These are phyloP conservation scores for Aspiorhynchus laticeps DNA, from an alignment of 2,113 vertebrate species.

Conservation along the genomic window DNA sequence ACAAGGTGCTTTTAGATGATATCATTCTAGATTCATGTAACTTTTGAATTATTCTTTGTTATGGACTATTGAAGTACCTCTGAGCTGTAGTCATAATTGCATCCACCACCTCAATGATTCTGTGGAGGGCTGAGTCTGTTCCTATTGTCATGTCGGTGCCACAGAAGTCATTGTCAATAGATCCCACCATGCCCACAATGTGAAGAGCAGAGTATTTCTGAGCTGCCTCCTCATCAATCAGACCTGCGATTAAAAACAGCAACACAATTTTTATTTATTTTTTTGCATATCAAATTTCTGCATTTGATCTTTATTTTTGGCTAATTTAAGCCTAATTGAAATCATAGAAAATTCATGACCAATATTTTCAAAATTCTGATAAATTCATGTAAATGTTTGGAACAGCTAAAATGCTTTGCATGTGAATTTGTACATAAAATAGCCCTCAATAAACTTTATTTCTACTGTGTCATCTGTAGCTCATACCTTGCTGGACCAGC, in stretches of 20 bases:
- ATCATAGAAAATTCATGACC: background rate
- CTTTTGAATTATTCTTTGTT: background rate
- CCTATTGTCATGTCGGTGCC: constrained; percentile 99
- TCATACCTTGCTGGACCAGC: constrained; percentile 79
- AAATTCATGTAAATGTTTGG: background rate
- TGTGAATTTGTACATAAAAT: background rate
- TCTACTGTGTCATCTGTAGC: background rate
- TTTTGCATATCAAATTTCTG: too few species aligned
- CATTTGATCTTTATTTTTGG: background rate
- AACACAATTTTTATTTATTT: too few species aligned
- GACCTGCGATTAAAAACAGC: constrained; percentile 69
- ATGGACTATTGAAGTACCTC: constrained; percentile 76
- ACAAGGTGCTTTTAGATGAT: background rate
- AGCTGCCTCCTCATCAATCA: constrained; percentile 78
- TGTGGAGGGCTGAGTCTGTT: constrained; percentile 93
- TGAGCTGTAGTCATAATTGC: constrained; percentile 99
- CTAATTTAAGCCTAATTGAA: background rate
- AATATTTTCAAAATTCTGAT: background rate
- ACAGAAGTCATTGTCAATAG: constrained; percentile 98
- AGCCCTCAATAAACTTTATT: background rate
- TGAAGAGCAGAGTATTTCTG: constrained; percentile 85
- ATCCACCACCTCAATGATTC: constrained; percentile 97
- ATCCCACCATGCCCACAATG: constrained; percentile 98
- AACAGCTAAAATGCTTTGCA: background rate
- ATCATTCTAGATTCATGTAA: background rate